phyloP scores from a whole-genome alignment of 2,888 invertebrate species.

The Hylaea fasciaria region DNA sequence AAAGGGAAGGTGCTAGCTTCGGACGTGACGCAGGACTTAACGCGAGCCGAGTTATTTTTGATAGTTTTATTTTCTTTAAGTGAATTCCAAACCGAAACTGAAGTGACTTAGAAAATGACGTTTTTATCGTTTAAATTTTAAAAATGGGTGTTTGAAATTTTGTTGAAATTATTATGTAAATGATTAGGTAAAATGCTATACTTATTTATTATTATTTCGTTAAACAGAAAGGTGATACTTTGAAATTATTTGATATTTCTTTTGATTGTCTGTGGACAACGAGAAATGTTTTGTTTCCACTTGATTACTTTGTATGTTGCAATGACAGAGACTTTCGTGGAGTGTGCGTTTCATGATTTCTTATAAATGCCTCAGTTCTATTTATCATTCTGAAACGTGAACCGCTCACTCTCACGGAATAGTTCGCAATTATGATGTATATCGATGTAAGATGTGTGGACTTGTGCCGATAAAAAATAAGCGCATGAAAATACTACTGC shows the following conservation, averaged over 20 bases:
- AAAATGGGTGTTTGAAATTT: constrained; percentile 82
- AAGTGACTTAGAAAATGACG: constrained; percentile 81
- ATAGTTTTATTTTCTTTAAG: constrained; percentile 84
- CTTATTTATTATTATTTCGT: constrained; percentile 84
- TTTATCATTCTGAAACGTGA: constrained; percentile 20
- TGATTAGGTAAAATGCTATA: constrained; percentile 82
- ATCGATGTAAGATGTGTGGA: constrained; percentile 67
- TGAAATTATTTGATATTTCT: constrained; percentile 83
- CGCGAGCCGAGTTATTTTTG: constrained; percentile 85
- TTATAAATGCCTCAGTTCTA: constrained; percentile 31
- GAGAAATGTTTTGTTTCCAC: constrained; percentile 66
- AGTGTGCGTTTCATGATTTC: constrained; percentile 45
- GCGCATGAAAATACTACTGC: constrained; percentile 48
- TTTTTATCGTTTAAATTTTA: constrained; percentile 74
- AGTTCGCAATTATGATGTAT: constrained; percentile 46
- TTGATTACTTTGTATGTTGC: constrained; percentile 61
- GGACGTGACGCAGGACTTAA: constrained; percentile 83
- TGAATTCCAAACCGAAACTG: constrained; percentile 80
- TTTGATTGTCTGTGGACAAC: constrained; percentile 68
- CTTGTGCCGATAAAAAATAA: constrained; percentile 62
- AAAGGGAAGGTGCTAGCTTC: constrained; percentile 85
- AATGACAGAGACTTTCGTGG: constrained; percentile 52
- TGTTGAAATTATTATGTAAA: constrained; percentile 85
- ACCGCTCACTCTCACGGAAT: constrained; percentile 39
- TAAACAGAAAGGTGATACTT: constrained; percentile 77